Percentiles rank a stretch among this genome's conserved stretches.
Evolutionary conservation across 2,797 vertebrate genomes (phyloP).

Genomic region (Momotus momota): DNA sequence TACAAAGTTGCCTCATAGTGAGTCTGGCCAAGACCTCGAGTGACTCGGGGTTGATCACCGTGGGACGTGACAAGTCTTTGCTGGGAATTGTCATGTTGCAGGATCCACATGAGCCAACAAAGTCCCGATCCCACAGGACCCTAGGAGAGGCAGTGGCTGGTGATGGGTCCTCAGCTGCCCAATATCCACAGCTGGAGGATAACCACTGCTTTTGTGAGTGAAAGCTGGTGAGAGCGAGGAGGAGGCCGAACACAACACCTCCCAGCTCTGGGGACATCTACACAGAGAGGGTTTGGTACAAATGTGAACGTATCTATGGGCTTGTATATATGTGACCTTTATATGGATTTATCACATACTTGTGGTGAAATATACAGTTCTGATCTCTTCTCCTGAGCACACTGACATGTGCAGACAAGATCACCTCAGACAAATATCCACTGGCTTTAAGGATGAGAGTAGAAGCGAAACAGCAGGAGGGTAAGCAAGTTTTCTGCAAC

Average conservation of each 20-base stretch:
- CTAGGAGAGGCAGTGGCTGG: not conserved
- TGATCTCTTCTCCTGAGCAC: not conserved
- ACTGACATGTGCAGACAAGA: not conserved
- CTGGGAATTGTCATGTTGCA: accelerated
- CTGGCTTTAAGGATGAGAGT: not conserved
- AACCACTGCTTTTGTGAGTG: not conserved
- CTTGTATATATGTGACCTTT: not conserved
- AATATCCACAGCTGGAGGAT: not conserved
- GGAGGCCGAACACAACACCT: accelerated
- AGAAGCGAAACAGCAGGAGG: not conserved
- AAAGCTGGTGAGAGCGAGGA: not conserved
- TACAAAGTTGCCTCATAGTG: accelerated
- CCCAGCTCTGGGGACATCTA: not conserved
- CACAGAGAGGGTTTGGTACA: not conserved
- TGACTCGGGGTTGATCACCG: accelerated
- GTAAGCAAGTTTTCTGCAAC: not conserved
- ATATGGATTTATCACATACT: not conserved
- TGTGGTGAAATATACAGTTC: not conserved
- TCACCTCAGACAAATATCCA: not conserved
- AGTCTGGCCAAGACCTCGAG: not conserved
- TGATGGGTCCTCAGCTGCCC: not conserved
- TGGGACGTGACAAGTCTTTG: not conserved
- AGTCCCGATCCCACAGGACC: accelerated
- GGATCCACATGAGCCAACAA: not conserved
- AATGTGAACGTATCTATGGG: not conserved